Evolutionary conservation across 2,113 vertebrate species (phyloP), one percentile per base, ranked within the genome.

Genomic region (Haemorhous mexicanus): DNA sequence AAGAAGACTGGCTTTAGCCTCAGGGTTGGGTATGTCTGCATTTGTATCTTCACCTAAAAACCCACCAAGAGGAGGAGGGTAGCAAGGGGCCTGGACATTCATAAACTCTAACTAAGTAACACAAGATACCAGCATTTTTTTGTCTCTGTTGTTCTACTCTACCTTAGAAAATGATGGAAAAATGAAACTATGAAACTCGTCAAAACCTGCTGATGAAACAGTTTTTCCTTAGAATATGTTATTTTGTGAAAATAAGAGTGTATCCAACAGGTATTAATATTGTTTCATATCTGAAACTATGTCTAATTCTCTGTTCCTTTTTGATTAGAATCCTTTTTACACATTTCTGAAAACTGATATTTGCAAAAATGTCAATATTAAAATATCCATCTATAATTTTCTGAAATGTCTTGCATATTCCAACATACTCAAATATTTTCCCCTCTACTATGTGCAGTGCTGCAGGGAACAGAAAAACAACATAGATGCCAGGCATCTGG

Each of bases 401-500:
- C 35, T 69, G 41, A 81, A 81, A 53, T 30, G 8, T 41, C 41
- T 93, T 70, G 32, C 5, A 5, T 74, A 69, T 69, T 84, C 12
- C 27, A 37, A 73, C 16, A 47, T 49, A 37, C 16, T 62, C 21
- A 75, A 87, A 63, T 67, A 73, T n/a, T 90, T 88, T 44, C 26
- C 13, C 44, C 14, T 64, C 10, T 30, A 5, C 26, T 49, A 13
- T 53, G 28, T 20, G 28, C 16, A 50, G 24, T 19, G 49, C 21
- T 30, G 58, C 11, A 46, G 11, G 33, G 72, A 85, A 37, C 6
- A 85, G 44, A 62, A 87, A n/a, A 59, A 43, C 10, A 37, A 63
- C 6, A 6, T 26, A 39, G 43, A 56, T 37, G 41, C 10, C 0
- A 0, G 30, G 16, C 23, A 76, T 39, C 37, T 46, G 47, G 37